Evolutionary conservation across 1,140 invertebrate species (phyloP).

Genomic region (Drosophila kepulauana): DNA sequence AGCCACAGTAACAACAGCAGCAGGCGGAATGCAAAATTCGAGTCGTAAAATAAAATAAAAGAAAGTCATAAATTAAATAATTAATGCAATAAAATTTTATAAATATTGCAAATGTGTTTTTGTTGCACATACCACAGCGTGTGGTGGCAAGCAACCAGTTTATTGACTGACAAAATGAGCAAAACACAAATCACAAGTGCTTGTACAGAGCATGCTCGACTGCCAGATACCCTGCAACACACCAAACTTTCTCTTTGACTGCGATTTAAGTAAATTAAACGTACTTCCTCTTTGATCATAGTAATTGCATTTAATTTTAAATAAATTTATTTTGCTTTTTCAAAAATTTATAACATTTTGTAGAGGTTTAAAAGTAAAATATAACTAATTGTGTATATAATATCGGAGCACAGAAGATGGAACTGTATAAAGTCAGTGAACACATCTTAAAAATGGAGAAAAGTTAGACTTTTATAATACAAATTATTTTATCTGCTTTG

Average conservation of each 20-base stretch:
- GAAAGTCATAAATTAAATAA: constrained; percentile 82
- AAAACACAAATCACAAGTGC: constrained; percentile 12
- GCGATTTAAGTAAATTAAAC: no score
- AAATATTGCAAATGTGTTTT: constrained; percentile 71
- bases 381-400: no score
- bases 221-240: constrained; percentile 4
- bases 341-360: no score
- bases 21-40: constrained; percentile 56
- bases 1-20: background rate
- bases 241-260: background rate
- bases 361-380: no score
- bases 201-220: background rate
- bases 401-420: no score
- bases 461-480: no score
- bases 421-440: no score
- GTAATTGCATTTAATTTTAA: no score
- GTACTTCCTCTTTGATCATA: no score
- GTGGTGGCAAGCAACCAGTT: constrained; percentile 70
- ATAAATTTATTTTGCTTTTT: no score
- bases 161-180: constrained; percentile 44
- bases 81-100: constrained; percentile 81
- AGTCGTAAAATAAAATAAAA: constrained; percentile 71
- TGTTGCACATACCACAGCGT: constrained; percentile 58
- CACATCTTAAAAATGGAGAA: no score
- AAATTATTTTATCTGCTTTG: no score